Base-by-base conservation (phyloP, 1,140 invertebrate genomes). In the Drosophila pseudoananassae region DNA sequence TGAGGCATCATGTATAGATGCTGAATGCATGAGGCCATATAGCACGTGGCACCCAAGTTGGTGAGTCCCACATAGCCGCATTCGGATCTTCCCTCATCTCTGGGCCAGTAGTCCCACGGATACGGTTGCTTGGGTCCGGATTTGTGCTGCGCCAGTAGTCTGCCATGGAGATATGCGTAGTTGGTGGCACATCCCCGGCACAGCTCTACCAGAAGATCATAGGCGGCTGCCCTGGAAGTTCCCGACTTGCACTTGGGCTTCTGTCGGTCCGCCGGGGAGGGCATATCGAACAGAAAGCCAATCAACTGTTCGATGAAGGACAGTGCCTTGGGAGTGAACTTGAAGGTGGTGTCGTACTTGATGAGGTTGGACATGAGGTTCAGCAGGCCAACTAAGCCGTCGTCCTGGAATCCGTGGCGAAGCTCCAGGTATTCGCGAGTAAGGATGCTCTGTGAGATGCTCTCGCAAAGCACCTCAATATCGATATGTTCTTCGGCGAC, bases 51-150 rank as follows among this genome's bases (percentile, higher is more conserved):
- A 17, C 98, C 98, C 4, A 99, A 92, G 92, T 99, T 99, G 0
- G 97, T 98, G 4, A 99, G 92, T 0, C 98, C 98, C 0, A 98
- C 97, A 92, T 98, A 98, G 4, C 98, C 98, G 92, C 97, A 98
- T 80, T 98, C 97, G 0, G 97, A 97, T 3, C 98, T 93, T 0
- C 97, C 97, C 91, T 98, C 98, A 84, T 99, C 98, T 66, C 98
- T 96, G 1, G 98, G 98, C 98, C 98, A 98, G 92, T 98, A 98
- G 91, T 99, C 98, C 98, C 98, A 98, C 0, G 97, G 97, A 92
- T 98, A 98, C 0, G 97, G 95, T 2, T 95, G 95, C 85, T 97
- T 95, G 0, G 95, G 95, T 43, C 96, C 95, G 56, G 97, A 97
- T 76, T 95, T 95, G 91, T 98, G 97, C 88, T 98, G 98, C 3